Conservation (phyloP, 2,888 invertebrate species). For the Sesia apiformis region DNA sequence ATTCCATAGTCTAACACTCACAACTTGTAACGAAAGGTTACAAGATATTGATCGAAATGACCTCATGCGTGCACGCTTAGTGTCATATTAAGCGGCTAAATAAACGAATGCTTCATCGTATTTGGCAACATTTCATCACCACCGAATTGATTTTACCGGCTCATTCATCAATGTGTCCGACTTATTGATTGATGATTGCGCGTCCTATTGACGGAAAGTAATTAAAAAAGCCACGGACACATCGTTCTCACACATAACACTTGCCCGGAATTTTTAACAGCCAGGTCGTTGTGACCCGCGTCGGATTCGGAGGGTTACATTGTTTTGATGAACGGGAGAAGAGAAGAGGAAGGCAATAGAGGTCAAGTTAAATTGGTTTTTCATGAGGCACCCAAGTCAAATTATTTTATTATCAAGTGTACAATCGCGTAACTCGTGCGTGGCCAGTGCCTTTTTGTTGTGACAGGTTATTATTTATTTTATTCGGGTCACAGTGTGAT, state of each 20-base stretch:
- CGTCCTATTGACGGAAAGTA: constrained; percentile 56
- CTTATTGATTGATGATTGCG: constrained; percentile 65
- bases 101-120: constrained; percentile 13
- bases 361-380: constrained; percentile 26
- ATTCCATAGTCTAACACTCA: too few relatives aligned
- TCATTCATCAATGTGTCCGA: constrained; percentile 64
- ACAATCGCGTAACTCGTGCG: constrained; percentile 42
- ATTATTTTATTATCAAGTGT: constrained; percentile 50
- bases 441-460: constrained; percentile 32
- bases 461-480: constrained; percentile 53
- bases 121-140: constrained; percentile 50
- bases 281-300: constrained; percentile 21
- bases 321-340: background rate
- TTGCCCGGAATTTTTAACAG: constrained; percentile 16
- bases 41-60: background rate
- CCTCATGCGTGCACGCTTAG: constrained; percentile 38
- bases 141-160: constrained; percentile 56
- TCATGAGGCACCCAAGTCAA: constrained; percentile 27
- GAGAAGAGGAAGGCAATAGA: constrained; percentile 2
- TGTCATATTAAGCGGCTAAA: constrained; percentile 62
- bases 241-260: constrained; percentile 30
- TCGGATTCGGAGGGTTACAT: constrained; percentile 7
- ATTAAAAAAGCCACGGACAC: constrained; percentile 51
- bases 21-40: too few relatives aligned
- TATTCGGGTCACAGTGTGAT: constrained; percentile 27